A percentile compares a stretch with the other conserved stretches of the same genome.
phyloP scores from a whole-genome alignment of 2,113 vertebrate genomes.

The Suricata suricatta region DNA sequence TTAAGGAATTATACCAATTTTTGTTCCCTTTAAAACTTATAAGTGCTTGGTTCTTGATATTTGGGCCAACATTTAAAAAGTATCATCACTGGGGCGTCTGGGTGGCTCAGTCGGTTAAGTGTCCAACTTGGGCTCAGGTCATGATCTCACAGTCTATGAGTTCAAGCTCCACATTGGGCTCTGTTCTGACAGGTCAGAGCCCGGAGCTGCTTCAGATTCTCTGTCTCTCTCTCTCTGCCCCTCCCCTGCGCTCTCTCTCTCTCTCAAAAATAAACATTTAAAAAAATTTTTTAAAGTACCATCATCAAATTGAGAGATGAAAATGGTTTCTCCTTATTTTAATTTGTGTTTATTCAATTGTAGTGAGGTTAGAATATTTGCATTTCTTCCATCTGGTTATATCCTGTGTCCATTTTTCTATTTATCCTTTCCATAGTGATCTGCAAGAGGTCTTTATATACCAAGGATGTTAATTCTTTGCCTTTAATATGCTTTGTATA shows the following conservation, averaged over 20 bases:
- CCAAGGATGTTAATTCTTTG: neutral
- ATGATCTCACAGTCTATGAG: too few relatives aligned
- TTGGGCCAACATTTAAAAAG: neutral
- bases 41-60: neutral
- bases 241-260: too few relatives aligned
- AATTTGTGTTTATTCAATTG: neutral
- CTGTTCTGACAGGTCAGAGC: too few relatives aligned
- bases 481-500: neutral
- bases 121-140: too few relatives aligned
- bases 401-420: neutral
- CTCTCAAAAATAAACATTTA: too few relatives aligned
- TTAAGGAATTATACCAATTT: neutral
- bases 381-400: neutral
- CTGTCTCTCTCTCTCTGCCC: too few relatives aligned
- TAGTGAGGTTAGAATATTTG: neutral
- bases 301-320: neutral
- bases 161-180: too few relatives aligned
- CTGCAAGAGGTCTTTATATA: neutral
- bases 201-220: too few relatives aligned
- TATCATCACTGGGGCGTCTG: neutral
- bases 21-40: neutral
- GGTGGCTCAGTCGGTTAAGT: too few relatives aligned
- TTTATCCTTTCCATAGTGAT: neutral
- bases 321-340: slow-evolving; percentile 31
- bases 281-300: neutral